These are phyloP conservation scores for Rhyacichthys aspro DNA, from an alignment of 2,797 vertebrate genomes.

Conservation along the genomic window DNA sequence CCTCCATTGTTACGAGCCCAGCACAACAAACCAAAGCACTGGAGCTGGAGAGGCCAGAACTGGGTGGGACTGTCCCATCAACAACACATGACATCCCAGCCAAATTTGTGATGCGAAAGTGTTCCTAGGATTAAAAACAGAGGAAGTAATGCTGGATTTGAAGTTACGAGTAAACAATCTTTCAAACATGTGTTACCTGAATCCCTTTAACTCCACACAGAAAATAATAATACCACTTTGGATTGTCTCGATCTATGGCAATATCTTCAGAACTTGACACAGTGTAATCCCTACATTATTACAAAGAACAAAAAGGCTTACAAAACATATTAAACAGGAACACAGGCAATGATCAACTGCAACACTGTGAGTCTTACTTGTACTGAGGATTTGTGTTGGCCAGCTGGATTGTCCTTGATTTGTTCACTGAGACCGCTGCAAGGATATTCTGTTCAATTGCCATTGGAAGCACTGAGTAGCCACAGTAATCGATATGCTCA, in stretches of 20 bases:
- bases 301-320: conserved; percentile 38
- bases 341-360: neutral
- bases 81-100: conserved; percentile 92
- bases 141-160: conserved; percentile 7
- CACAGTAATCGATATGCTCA: conserved; percentile 98
- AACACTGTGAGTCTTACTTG: conserved; percentile 77
- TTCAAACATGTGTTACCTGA: conserved; percentile 81
- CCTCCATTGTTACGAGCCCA: conserved; percentile 87
- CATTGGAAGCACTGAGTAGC: conserved; percentile 97
- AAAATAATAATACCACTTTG: conserved; percentile 95
- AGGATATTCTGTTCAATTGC: conserved; percentile 95
- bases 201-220: conserved; percentile 97
- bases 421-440: conserved; percentile 87
- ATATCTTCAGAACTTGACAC: conserved; percentile 80
- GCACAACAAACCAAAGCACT: conserved; percentile 96
- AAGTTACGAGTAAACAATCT: neutral
- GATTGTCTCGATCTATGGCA: conserved; percentile 88
- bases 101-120: conserved; percentile 80
- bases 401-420: conserved; percentile 82
- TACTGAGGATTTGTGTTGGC: conserved; percentile 88
- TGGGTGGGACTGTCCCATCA: conserved; percentile 92
- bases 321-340: neutral
- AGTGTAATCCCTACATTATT: conserved; percentile 86
- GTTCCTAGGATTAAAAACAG: conserved; percentile 81
- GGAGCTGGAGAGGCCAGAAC: conserved; percentile 95